Base-by-base conservation (phyloP, 2,113 vertebrate genomes). In the Pangasianodon gigas region DNA sequence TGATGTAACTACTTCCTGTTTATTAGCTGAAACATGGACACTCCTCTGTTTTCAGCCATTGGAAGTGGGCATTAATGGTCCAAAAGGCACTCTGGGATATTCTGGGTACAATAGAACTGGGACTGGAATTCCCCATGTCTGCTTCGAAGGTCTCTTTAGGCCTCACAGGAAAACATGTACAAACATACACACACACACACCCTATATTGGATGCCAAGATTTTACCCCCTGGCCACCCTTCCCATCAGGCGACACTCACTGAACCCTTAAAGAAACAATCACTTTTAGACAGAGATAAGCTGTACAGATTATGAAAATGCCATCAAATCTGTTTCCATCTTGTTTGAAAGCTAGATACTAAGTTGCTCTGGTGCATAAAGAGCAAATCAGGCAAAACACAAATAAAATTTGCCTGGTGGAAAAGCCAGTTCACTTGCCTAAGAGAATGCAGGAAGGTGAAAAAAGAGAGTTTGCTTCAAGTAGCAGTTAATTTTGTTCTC, bases 1-100 rank as follows among this genome's bases (percentile, higher is more conserved):
- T 93, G 58, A 74, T 92, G 93, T 95, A 94, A 96, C 94, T 94
- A 94, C 93, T 94, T 96, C 95, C 95, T 94, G 94, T 94, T 95
- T 91, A 93, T 95, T 93, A 94, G 93, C 93, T 92, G 89, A 92
- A 60, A 89, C 82, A 82, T 90, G 89, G 93, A 92, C 89, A 90
- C 93, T 93, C 93, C 94, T 95, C 94, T 94, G 93, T 93, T 95
- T 95, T 95, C 91, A 95, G 89, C 91, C 88, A 91, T 94, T 60
- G 92, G 56, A 84, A 24, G 32, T 75, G 92, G 90, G 93, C 91
- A 91, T 71, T 82, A 65, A 37, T 85, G 29, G 46, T 62, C 71
- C 71, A 37, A 52, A 67, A 79, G 79, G 80, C 65, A 93, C 88
- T 89, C 81, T 11, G 91, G 37, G 32, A 92, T 94, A 93, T 93